Conservation (phyloP, 2,797 vertebrate species). For the Trachops cirrhosus region DNA sequence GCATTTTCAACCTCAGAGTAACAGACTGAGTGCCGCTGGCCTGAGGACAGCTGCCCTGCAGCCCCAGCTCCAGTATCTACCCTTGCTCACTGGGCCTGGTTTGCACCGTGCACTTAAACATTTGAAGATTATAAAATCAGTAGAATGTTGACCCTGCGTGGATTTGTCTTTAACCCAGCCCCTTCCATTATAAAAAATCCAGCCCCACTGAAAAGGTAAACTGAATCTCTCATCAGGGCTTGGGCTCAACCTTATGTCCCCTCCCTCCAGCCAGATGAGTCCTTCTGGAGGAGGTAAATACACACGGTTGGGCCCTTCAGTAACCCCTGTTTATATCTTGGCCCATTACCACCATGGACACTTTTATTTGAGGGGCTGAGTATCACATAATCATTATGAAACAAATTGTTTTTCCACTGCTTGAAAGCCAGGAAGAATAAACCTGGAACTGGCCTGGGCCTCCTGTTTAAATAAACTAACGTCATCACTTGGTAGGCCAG, state of each 20-base stretch:
- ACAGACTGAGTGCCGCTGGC: background rate
- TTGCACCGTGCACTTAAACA: accelerated
- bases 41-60: background rate
- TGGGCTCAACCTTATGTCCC: accelerated
- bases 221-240: background rate
- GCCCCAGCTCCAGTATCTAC: background rate
- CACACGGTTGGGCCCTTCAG: background rate
- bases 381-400: background rate
- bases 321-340: background rate
- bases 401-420: background rate
- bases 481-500: background rate
- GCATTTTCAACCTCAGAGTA: background rate
- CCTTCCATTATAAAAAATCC: background rate
- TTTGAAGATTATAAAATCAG: accelerated
- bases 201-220: background rate
- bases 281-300: background rate
- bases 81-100: background rate
- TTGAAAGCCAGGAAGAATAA: background rate
- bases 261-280: background rate
- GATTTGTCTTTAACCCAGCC: background rate
- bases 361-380: background rate
- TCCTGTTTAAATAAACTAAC: background rate
- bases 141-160: background rate
- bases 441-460: background rate
- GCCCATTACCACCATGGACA: background rate